These are phyloP conservation scores for Tragelaphus imberbis DNA, from an alignment of 2,113 vertebrate species.

Conservation along the genomic window DNA sequence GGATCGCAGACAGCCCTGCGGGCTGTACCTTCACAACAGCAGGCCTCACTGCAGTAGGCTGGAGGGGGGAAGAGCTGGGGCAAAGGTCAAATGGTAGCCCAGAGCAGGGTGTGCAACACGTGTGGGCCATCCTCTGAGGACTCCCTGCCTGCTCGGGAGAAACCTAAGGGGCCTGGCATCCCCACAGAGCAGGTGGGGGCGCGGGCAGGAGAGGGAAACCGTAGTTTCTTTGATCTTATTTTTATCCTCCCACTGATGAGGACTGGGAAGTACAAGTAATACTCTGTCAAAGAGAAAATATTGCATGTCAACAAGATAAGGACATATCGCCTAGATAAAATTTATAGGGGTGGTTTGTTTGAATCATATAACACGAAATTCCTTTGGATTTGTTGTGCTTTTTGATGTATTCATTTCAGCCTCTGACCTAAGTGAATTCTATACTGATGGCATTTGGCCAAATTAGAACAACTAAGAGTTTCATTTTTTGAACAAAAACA, in stretches of 20 bases:
- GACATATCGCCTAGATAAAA: not conserved
- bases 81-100: not conserved
- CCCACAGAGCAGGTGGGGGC: not conserved
- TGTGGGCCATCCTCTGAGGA: not conserved
- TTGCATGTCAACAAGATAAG: not conserved
- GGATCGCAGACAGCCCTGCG: rapidly evolving
- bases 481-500: conserved; percentile 5
- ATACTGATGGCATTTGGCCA: not conserved
- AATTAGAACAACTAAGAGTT: not conserved
- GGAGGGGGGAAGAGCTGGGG: not conserved
- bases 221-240: not conserved
- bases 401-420: not conserved
- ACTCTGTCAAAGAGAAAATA: not conserved
- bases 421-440: not conserved
- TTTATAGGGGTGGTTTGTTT: not conserved
- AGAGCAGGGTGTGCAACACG: not conserved
- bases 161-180: not conserved
- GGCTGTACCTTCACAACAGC: not conserved
- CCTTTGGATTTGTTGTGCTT: not conserved
- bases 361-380: not conserved
- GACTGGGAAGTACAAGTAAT: not conserved
- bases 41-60: too few species aligned
- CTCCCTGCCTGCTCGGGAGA: not conserved
- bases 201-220: not conserved
- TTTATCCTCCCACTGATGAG: conserved; percentile 20